Evolutionary conservation across 2,888 invertebrate species (phyloP), one percentile per base, ranked within the genome.

Genomic region (Philereme transversata): DNA sequence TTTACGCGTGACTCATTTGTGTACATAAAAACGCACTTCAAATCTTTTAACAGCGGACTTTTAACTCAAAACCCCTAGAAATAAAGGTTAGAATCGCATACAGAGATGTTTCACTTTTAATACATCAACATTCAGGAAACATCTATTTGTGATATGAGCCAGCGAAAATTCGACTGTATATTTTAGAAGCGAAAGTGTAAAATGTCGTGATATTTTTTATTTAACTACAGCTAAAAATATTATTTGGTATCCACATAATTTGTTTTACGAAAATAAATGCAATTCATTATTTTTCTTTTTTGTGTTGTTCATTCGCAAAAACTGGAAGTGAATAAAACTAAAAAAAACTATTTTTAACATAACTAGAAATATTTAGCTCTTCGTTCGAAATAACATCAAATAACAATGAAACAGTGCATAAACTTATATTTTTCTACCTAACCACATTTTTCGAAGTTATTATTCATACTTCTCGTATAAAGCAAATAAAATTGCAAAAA

Each of bases 11-110:
- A 62, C 50, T 53, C 53, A 56, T 51, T 49, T 34, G 48, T 56
- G 34, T 60, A 60, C 51, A 52, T 48, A 51, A 52, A 60, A 60
- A 56, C 48, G 48, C 51, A 60, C 51, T 56, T 56, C 47, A 56
- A 40, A 7, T 56, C 56, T 52, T 45, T 60, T 51, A 51, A 10
- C 54, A 41, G 47, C 11, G 44, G 38, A 49, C 40, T 56, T 55
- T 60, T 48, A 51, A 22, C 54, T 41, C 7, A 4, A 9, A 33
- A 0, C 0, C 4, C 0, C 34, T 52, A 48, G 7, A 45, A 51
- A 55, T 62, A 62, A 45, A 55, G 48, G 11, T 36, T 10, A 55
- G 6, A 62, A 51, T 55, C n/a, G 10, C 44, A 52, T 56, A 33
- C 46, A 5, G 10, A 35, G 40, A 36, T 34, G 5, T 36, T n/a